phyloP scores from a whole-genome alignment of 2,888 invertebrate species.

The Notocelia uddmanniana region DNA sequence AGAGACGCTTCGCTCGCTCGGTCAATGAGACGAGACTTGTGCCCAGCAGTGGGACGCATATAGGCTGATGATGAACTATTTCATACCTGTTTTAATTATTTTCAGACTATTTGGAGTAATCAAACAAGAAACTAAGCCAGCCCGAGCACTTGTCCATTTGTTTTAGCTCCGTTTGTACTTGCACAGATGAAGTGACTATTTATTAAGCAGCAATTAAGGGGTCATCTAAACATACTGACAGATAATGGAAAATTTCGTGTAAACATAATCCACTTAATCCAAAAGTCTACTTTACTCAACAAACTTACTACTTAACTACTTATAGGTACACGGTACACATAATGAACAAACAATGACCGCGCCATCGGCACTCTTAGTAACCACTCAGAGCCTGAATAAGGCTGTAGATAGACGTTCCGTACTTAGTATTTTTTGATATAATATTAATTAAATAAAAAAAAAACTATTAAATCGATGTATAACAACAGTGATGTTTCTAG shows the following conservation, averaged over 20 bases:
- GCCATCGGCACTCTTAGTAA: neutral
- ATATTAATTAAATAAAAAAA: neutral
- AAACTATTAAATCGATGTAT: conserved; percentile 6
- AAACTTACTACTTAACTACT: conserved; percentile 3
- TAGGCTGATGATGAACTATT: too few species aligned
- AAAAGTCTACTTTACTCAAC: conserved; percentile 26
- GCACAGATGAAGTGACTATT: neutral
- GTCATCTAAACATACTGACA: neutral
- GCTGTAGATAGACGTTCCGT: conserved; percentile 1
- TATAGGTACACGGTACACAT: neutral
- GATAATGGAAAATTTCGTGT: conserved; percentile 2
- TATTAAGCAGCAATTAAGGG: neutral
- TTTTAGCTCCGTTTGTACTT: neutral
- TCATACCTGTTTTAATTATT: neutral
- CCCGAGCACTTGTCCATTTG: neutral
- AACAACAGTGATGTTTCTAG: conserved; percentile 23
- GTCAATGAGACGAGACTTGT: too few species aligned
- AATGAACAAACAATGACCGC: conserved; percentile 4
- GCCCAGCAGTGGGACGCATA: too few species aligned
- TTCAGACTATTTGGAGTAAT: conserved; percentile 19
- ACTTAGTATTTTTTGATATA: neutral
- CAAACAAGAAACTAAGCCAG: neutral
- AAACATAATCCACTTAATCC: conserved; percentile 20
- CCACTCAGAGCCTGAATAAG: conserved; percentile 3
- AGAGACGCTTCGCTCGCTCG: too few species aligned